phyloP scores from a whole-genome alignment of 2,888 invertebrate species.

The Melipona beecheii region DNA sequence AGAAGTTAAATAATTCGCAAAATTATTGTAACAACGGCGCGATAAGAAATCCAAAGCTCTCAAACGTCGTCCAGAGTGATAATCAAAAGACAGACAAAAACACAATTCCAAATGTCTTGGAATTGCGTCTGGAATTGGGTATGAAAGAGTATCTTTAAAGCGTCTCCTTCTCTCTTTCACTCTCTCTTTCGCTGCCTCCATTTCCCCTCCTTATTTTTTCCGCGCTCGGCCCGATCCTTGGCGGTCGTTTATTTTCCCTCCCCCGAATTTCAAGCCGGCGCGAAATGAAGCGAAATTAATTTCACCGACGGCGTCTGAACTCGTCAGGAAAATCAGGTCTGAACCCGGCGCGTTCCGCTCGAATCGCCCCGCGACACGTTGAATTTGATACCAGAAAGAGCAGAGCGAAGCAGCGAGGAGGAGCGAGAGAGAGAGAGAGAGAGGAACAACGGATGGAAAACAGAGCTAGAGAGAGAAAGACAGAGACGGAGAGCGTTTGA shows the following conservation, averaged over 20 bases:
- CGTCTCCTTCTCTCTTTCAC: too few species aligned
- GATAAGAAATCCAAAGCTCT: not conserved
- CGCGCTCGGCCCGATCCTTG: slow-evolving; percentile 3
- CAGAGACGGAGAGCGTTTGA: not conserved
- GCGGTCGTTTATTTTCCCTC: slow-evolving; percentile 56
- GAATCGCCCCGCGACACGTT: slow-evolving; percentile 59
- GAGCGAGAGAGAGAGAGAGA: not conserved
- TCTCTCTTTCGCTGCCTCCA: not conserved
- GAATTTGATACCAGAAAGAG: slow-evolving; percentile 63
- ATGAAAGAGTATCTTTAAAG: too few species aligned
- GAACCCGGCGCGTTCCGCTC: slow-evolving; percentile 48
- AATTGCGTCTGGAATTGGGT: too few species aligned
- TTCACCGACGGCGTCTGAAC: slow-evolving; percentile 69
- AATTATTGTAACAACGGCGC: not conserved
- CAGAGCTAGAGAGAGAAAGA: not conserved
- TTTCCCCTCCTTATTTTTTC: not conserved
- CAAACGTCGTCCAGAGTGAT: not conserved
- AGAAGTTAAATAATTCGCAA: not conserved
- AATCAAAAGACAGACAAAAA: not conserved
- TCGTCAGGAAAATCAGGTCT: slow-evolving; percentile 70
- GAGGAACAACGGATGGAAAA: not conserved
- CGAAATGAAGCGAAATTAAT: slow-evolving; percentile 73
- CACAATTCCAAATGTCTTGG: not conserved
- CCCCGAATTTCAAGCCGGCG: slow-evolving; percentile 54
- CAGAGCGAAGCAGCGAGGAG: not conserved